A percentile compares a stretch with the other conserved stretches of the same genome.
These are phyloP conservation scores for Papilio elwesi DNA, from an alignment of 2,888 invertebrate species.

Conservation along the genomic window DNA sequence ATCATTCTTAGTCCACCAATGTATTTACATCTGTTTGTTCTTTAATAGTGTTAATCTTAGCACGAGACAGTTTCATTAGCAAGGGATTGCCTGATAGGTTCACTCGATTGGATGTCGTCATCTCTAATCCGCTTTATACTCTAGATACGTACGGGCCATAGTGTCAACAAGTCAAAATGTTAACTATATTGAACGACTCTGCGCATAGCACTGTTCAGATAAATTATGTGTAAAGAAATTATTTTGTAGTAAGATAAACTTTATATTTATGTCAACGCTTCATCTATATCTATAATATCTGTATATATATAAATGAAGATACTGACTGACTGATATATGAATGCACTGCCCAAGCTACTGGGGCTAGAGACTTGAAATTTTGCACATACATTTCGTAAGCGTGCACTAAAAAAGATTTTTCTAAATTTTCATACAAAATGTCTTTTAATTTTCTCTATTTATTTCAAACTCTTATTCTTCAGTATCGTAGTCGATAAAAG, in stretches of 20 bases:
- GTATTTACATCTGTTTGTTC: not conserved
- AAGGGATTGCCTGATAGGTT: conserved; percentile 26
- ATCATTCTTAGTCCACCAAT: not conserved
- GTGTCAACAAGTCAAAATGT: conserved; percentile 28
- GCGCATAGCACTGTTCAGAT: not conserved
- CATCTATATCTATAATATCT: no score
- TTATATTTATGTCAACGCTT: not conserved
- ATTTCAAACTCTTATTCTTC: no score
- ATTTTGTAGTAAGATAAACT: not conserved
- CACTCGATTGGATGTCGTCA: conserved; percentile 27
- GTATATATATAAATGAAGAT: no score
- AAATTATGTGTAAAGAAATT: not conserved
- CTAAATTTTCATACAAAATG: no score
- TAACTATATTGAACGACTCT: conserved; percentile 18
- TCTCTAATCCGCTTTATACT: conserved; percentile 21
- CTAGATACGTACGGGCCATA: conserved; percentile 18
- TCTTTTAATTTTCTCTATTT: no score
- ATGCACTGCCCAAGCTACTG: no score
- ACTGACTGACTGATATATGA: no score
- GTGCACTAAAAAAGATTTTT: no score
- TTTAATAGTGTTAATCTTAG: conserved; percentile 20
- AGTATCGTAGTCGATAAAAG: no score
- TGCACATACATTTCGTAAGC: no score
- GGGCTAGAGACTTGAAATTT: no score
- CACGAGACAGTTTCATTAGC: conserved; percentile 32